These are phyloP conservation scores for Volucella bombylans DNA, from an alignment of 2,888 invertebrate species.

Conservation along the genomic window DNA sequence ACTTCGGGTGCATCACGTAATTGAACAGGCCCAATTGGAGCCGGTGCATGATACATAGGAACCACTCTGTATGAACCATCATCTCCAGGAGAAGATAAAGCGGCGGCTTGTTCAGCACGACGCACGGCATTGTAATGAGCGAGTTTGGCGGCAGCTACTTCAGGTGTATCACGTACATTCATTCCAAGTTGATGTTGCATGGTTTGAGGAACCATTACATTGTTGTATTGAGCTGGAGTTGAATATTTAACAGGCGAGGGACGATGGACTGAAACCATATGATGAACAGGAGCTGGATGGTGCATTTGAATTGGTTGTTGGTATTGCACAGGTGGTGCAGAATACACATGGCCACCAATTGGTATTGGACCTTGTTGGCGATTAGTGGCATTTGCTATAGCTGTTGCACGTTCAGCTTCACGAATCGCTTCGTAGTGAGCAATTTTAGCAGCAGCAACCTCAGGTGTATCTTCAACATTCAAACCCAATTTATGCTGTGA, in stretches of 20 bases:
- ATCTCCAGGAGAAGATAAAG: slow-evolving; percentile 18
- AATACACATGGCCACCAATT: background rate
- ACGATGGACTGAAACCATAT: background rate
- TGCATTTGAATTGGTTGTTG: slow-evolving; percentile 2
- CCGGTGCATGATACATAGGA: background rate
- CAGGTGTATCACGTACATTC: slow-evolving; percentile 82
- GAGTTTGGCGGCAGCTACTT: slow-evolving; percentile 81
- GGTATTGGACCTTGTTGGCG: slow-evolving; percentile 1
- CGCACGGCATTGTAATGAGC: slow-evolving; percentile 80
- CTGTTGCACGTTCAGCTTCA: slow-evolving; percentile 76
- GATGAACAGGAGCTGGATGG: background rate
- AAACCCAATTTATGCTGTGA: slow-evolving; percentile 58
- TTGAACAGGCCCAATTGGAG: slow-evolving; percentile 13
- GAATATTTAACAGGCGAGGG: background rate
- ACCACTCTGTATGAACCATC: slow-evolving; percentile 39
- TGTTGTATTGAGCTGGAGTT: slow-evolving; percentile 20
- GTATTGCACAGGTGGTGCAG: background rate
- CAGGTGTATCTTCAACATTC: slow-evolving; percentile 82
- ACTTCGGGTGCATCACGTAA: slow-evolving; percentile 83
- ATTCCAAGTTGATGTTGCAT: slow-evolving; percentile 58
- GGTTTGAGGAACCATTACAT: slow-evolving; percentile 26
- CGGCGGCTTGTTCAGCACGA: slow-evolving; percentile 76
- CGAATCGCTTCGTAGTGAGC: slow-evolving; percentile 80
- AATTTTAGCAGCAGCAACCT: slow-evolving; percentile 81
- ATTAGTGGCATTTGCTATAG: slow-evolving; percentile 49